Percentiles rank a stretch among this genome's conserved stretches.
phyloP scores from a whole-genome alignment of 2,113 vertebrate genomes.

The Nesoenas mayeri region DNA sequence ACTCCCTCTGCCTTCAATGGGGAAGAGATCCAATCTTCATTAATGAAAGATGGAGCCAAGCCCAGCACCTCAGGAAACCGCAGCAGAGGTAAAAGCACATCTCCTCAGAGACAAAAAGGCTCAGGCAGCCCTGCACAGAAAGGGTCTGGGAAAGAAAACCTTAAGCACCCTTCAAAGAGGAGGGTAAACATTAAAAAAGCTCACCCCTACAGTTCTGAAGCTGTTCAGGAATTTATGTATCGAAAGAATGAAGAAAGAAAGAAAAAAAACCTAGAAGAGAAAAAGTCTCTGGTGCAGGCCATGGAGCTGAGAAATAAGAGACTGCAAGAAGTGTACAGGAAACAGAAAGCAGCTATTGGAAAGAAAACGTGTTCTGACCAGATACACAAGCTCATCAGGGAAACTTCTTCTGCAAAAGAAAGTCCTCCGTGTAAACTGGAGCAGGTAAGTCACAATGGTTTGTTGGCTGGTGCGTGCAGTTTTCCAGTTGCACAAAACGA shows the following conservation, averaged over 20 bases:
- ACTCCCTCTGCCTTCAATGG: not conserved
- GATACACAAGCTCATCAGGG: not conserved
- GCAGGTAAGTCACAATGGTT: conserved; percentile 14
- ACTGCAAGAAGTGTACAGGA: conserved; percentile 66
- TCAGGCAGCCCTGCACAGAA: not conserved
- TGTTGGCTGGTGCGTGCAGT: not conserved
- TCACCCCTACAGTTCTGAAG: conserved; percentile 21
- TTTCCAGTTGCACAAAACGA: not conserved
- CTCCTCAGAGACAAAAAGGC: not conserved
- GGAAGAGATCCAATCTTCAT: not conserved
- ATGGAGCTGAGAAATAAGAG: conserved; percentile 13
- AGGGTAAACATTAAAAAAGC: not conserved
- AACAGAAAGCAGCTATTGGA: conserved; percentile 65
- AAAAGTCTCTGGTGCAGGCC: not conserved
- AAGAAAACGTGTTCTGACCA: not conserved
- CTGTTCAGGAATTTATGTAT: conserved; percentile 57
- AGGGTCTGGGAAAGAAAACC: not conserved
- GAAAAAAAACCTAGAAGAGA: conserved; percentile 45
- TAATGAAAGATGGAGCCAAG: not conserved
- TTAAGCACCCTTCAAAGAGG: not conserved
- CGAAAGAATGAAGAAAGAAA: conserved; percentile 37
- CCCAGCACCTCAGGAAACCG: not conserved
- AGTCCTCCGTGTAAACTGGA: not conserved
- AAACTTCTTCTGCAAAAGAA: not conserved
- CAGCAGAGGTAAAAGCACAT: not conserved